These are phyloP conservation scores for Laspeyria flexula DNA, from an alignment of 2,888 invertebrate genomes.

Conservation along the genomic window DNA sequence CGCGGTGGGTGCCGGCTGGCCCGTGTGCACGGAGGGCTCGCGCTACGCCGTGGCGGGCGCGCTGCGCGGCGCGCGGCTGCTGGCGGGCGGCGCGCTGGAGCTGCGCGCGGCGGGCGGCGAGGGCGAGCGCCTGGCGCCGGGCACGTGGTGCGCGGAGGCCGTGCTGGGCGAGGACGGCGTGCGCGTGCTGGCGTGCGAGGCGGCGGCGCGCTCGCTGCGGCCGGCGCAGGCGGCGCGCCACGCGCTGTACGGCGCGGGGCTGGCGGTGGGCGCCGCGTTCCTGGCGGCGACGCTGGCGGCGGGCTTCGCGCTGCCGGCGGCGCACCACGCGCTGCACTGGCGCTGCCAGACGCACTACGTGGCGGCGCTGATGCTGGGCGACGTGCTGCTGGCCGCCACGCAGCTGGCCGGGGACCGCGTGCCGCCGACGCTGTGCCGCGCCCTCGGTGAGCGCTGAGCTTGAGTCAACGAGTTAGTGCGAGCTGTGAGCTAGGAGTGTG, in stretches of 20 bases:
- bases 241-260: slow-evolving; percentile 91
- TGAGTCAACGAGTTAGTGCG: too few relatives aligned
- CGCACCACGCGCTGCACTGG: slow-evolving; percentile 95
- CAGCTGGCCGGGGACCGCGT: slow-evolving; percentile 89
- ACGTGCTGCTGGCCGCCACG: slow-evolving; percentile 91
- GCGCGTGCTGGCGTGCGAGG: slow-evolving; percentile 79
- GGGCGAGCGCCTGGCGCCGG: slow-evolving; percentile 72
- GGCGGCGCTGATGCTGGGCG: slow-evolving; percentile 92
- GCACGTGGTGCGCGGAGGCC: slow-evolving; percentile 84
- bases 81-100: slow-evolving; percentile 83
- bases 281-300: slow-evolving; percentile 92
- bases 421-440: slow-evolving; percentile 87
- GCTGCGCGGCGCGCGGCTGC: slow-evolving; percentile 79
- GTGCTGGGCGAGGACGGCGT: slow-evolving; percentile 65
- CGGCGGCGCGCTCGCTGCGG: slow-evolving; percentile 76
- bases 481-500: neutral
- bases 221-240: slow-evolving; percentile 86
- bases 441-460: slow-evolving; percentile 87
- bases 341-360: slow-evolving; percentile 95
- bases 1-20: slow-evolving; percentile 82
- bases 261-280: slow-evolving; percentile 93
- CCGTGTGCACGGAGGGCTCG: slow-evolving; percentile 78
- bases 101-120: slow-evolving; percentile 55
- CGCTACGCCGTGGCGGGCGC: slow-evolving; percentile 87
- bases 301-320: slow-evolving; percentile 92